Percentiles rank a stretch among this genome's conserved stretches.
Conservation (phyloP, 1,140 invertebrate species). For the Leptoteleia sp. region DNA sequence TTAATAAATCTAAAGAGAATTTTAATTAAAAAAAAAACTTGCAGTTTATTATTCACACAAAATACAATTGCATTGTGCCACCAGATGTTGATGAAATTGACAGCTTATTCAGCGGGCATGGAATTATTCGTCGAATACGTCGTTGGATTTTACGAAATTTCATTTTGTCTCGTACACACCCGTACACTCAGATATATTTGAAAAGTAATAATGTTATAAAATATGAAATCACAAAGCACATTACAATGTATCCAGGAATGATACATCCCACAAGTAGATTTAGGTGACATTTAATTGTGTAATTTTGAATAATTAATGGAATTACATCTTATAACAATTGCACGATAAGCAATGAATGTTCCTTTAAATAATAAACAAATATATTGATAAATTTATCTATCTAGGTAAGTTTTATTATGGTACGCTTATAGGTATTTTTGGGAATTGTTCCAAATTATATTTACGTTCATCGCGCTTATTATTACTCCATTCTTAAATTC, state of each 20-base stretch:
- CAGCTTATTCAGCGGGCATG: conserved; percentile 24
- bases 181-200: conserved; percentile 66
- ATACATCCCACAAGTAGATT: conserved; percentile 76
- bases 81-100: conserved; percentile 37
- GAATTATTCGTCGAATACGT: conserved; percentile 20
- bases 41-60: conserved; percentile 37
- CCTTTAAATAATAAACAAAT: too few species aligned
- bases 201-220: conserved; percentile 71
- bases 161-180: conserved; percentile 45
- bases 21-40: too few species aligned
- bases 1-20: too few species aligned
- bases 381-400: too few species aligned
- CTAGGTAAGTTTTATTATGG: too few species aligned
- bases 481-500: conserved; percentile 46
- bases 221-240: conserved; percentile 74
- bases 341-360: too few species aligned
- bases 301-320: too few species aligned
- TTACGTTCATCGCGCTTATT: conserved; percentile 35
- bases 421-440: conserved; percentile 70
- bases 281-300: conserved; percentile 50
- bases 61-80: conserved; percentile 35
- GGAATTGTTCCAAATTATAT: conserved; percentile 69
- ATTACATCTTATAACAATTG: too few species aligned
- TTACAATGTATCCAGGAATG: conserved; percentile 70
- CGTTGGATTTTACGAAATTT: conserved; percentile 36